A percentile compares a stretch with the other conserved stretches of the same genome.
Conservation (phyloP, 2,113 vertebrate species). For the Puma concolor region DNA sequence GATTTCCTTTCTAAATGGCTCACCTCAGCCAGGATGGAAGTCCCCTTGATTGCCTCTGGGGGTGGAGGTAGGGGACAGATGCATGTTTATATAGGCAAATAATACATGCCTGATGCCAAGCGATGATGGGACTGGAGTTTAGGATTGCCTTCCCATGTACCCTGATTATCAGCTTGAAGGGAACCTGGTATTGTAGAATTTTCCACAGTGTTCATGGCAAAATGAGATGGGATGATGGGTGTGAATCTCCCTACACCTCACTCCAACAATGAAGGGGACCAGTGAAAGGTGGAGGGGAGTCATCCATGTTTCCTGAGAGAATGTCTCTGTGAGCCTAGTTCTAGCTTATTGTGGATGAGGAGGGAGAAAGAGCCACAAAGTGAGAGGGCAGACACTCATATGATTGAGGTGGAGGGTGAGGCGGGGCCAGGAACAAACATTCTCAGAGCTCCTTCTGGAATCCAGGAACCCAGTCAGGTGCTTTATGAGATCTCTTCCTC, state of each 20-base stretch:
- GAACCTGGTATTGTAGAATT: background rate
- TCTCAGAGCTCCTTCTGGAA: background rate
- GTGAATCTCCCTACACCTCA: background rate
- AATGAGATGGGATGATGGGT: background rate
- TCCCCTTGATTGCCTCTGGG: background rate
- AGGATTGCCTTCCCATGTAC: background rate
- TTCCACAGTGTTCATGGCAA: background rate
- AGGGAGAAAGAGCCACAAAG: background rate
- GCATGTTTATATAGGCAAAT: background rate
- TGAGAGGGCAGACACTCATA: background rate
- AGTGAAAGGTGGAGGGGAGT: background rate
- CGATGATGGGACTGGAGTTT: background rate
- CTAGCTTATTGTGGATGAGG: background rate
- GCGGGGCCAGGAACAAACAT: background rate
- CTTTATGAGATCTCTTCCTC: background rate
- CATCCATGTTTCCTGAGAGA: background rate
- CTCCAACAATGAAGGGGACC: background rate
- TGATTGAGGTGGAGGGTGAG: accelerated
- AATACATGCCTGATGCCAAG: background rate
- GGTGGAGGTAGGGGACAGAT: background rate
- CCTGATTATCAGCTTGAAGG: background rate
- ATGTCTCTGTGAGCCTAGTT: background rate
- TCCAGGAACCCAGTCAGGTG: background rate
- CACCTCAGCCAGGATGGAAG: background rate
- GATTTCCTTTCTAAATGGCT: background rate